phyloP scores from a whole-genome alignment of 2,797 vertebrate genomes.

The Lophotriccus pileatus region DNA sequence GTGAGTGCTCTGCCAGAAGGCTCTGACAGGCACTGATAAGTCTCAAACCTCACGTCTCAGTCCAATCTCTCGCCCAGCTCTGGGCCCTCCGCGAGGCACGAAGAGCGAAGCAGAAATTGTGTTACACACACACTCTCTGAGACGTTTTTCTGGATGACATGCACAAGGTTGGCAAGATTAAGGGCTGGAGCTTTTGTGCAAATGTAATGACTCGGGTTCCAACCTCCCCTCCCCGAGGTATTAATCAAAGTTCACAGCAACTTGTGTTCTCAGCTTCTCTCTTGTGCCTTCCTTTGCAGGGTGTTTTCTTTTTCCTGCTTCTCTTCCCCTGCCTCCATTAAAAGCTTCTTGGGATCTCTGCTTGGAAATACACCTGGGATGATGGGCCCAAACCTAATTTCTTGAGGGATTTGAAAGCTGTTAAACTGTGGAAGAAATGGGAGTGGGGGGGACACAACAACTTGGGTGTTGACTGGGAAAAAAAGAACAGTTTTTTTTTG shows the following conservation, averaged over 20 bases:
- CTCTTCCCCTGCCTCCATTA: not conserved
- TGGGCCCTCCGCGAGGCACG: not conserved
- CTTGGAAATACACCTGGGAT: not conserved
- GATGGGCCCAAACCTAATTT: not conserved
- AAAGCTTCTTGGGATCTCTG: not conserved
- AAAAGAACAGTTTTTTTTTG: not conserved
- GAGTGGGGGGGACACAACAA: not conserved
- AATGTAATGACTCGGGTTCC: not conserved
- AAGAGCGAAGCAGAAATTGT: not conserved
- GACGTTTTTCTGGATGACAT: not conserved
- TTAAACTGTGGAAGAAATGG: not conserved
- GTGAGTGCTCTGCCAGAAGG: rapidly evolving
- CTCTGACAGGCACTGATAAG: not conserved
- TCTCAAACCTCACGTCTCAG: not conserved
- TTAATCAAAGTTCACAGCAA: not conserved
- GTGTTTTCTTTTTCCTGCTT: not conserved
- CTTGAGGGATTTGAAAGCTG: not conserved
- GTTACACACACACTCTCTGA: rapidly evolving
- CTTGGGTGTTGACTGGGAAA: not conserved
- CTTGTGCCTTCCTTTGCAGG: not conserved
- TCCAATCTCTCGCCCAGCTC: not conserved
- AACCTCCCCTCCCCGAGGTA: not conserved
- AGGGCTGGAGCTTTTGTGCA: not conserved
- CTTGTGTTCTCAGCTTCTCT: not conserved
- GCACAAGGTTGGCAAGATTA: not conserved